Base-by-base conservation (phyloP, 2,113 vertebrate genomes). In the Oceanodroma tethys region DNA sequence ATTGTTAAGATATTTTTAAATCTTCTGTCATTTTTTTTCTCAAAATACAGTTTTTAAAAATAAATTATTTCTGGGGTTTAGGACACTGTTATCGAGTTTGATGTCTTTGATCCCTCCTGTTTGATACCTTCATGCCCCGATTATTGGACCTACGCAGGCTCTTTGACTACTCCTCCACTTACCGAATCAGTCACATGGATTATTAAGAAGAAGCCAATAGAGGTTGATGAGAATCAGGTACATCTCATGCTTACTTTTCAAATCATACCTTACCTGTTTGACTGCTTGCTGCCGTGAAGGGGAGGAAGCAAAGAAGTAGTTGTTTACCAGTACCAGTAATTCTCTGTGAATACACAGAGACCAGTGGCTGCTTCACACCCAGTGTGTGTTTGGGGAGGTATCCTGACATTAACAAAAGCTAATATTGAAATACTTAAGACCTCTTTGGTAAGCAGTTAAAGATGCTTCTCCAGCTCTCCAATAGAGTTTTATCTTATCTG, bases 111-210 rank as follows among this genome's bases (percentile, higher is more conserved):
- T 86, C 98, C 99, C 2, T 97, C 98, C 80, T 99, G 98, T 71
- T 93, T 99, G 96, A 90, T 99, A 90, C 99, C 99, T 4, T 66
- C 95, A 36, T 99, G 98, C 16, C 98, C 98, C 1, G 98, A 99
- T 87, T 99, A 99, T 89, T 99, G 99, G 99, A 99, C 99, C 5
- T 99, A 99, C 3, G 98, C 99, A 0, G 99, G 99, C 47, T 99
- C 99, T 58, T 91, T 99, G 95, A 99, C 99, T 40, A 99, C 99
- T 2, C 99, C 99, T 0, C 99, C 99, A 4, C 98, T 99, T 75
- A 99, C 99, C 0, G 99, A 99, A 94, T 99, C 99, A 0, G 99
- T 99, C 93, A 99, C 98, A 2, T 99, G 99, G 99, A 99, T 99
- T 70, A 98, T 99, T 81, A 99, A 99, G 98, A 99, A 99, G 97